phyloP scores from a whole-genome alignment of 2,113 vertebrate species.

The Cavia porcellus region DNA sequence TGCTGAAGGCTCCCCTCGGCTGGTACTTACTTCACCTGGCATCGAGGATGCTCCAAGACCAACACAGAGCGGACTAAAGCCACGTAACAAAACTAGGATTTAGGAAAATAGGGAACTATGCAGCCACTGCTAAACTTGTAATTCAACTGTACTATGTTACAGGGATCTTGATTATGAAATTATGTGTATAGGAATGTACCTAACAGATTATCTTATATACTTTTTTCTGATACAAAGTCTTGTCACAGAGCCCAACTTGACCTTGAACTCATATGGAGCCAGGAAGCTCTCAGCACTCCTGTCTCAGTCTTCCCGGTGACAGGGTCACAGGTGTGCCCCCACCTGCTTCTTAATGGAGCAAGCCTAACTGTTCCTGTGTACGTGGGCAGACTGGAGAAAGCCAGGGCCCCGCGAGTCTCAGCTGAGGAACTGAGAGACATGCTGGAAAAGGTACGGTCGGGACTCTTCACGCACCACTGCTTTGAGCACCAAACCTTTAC shows the following conservation, averaged over 20 bases:
- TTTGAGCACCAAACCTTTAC: conserved; percentile 21
- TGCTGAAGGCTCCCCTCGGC: background rate
- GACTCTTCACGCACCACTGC: background rate
- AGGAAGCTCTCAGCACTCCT: background rate
- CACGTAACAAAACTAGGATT: conserved; percentile 2
- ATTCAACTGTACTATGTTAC: background rate
- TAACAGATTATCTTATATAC: background rate
- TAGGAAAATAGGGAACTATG: background rate
- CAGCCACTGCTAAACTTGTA: background rate
- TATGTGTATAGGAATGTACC: background rate
- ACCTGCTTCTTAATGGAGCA: background rate
- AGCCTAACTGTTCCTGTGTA: background rate
- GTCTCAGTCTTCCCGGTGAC: background rate
- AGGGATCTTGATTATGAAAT: background rate
- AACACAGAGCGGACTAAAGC: background rate
- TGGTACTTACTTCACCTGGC: background rate
- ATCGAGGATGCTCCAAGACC: background rate
- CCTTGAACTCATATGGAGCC: background rate
- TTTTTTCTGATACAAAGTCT: background rate
- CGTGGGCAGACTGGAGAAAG: background rate
- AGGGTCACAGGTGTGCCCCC: background rate
- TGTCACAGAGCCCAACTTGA: background rate
- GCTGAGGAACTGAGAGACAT: conserved; percentile 41
- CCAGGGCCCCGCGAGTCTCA: background rate
- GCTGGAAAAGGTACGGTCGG: background rate